A percentile compares a stretch with the other conserved stretches of the same genome.
Evolutionary conservation across 2,888 invertebrate species (phyloP).

Genomic region (Tridacna gigas): DNA sequence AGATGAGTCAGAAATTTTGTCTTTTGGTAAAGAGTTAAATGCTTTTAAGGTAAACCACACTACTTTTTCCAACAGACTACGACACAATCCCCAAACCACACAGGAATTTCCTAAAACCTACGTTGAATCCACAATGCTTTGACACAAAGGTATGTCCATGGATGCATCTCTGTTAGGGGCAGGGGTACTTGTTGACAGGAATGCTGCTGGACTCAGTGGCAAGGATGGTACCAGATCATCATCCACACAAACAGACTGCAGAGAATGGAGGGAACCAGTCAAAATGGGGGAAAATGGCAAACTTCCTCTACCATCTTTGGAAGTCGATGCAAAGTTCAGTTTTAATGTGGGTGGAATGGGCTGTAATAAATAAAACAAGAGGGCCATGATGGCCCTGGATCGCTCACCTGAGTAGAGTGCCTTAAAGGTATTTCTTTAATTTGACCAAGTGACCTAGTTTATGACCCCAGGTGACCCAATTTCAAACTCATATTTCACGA

Average conservation of each 20-base stretch:
- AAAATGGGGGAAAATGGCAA: constrained; percentile 18
- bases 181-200: constrained; percentile 10
- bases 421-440: too few relatives aligned
- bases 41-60: background rate
- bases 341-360: constrained; percentile 7
- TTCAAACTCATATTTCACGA: too few relatives aligned
- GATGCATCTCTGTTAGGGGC: background rate
- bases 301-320: background rate
- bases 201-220: constrained; percentile 54
- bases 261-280: constrained; percentile 10
- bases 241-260: background rate
- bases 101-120: background rate
- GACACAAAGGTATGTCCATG: constrained; percentile 1
- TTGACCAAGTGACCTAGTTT: too few relatives aligned
- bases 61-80: background rate
- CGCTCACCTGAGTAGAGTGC: too few relatives aligned
- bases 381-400: too few relatives aligned
- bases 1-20: too few relatives aligned
- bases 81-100: background rate
- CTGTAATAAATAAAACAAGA: background rate
- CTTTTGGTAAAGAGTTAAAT: too few relatives aligned
- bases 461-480: too few relatives aligned
- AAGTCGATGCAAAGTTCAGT: constrained; percentile 1
- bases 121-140: background rate
- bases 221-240: constrained; percentile 33